Conservation (phyloP, 2,888 invertebrate species). For the Protula sp. region DNA sequence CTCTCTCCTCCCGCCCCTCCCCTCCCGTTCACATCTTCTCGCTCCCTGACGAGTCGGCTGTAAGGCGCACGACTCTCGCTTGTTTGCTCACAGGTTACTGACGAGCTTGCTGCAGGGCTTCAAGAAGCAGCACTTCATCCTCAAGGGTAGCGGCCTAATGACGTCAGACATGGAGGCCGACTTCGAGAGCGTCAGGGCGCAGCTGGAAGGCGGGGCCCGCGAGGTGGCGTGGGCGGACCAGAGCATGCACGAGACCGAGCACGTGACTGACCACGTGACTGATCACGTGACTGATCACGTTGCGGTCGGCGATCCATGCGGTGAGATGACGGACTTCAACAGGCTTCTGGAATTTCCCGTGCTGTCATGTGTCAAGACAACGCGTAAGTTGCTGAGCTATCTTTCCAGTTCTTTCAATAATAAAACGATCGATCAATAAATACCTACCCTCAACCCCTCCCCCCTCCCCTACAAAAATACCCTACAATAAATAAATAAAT, state of each 20-base stretch:
- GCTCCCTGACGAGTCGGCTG: too few relatives aligned
- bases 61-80: too few relatives aligned
- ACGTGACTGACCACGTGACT: not conserved
- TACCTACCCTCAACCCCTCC: too few relatives aligned
- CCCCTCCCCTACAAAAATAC: too few relatives aligned
- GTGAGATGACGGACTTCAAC: not conserved
- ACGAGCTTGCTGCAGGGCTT: conserved; percentile 30
- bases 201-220: conserved; percentile 21
- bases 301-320: not conserved
- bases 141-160: conserved; percentile 33
- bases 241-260: not conserved
- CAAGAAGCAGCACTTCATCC: conserved; percentile 32
- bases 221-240: conserved; percentile 41
- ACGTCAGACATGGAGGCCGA: conserved; percentile 30
- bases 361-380: not conserved
- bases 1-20: too few relatives aligned
- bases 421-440: too few relatives aligned
- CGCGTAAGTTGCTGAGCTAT: not conserved
- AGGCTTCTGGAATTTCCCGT: not conserved
- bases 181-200: conserved; percentile 28
- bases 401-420: too few relatives aligned
- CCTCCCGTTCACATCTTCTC: too few relatives aligned
- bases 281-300: not conserved
- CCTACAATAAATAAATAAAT: too few relatives aligned
- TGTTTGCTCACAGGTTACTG: too few relatives aligned